phyloP scores from a whole-genome alignment of 2,797 vertebrate species.

The Pipistrellus kuhlii region DNA sequence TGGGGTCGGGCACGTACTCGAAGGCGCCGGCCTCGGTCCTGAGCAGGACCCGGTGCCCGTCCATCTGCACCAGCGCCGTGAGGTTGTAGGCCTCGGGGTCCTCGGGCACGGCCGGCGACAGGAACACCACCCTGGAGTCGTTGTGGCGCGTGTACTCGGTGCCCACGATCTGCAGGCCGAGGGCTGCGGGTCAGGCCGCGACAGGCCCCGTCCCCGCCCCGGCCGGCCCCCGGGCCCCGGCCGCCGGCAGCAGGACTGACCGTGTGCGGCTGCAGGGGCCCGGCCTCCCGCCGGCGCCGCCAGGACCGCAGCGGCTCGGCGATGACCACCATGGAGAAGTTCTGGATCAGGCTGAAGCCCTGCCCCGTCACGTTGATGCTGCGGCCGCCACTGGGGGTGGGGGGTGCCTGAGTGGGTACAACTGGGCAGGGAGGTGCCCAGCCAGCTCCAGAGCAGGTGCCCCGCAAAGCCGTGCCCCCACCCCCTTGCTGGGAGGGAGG shows the following conservation, averaged over 20 bases:
- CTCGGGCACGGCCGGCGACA: constrained; percentile 90
- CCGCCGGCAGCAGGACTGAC: constrained; percentile 50
- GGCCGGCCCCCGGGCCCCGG: not conserved
- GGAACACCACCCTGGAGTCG: constrained; percentile 92
- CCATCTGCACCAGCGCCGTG: constrained; percentile 90
- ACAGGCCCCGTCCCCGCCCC: too few relatives aligned
- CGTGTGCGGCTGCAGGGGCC: not conserved
- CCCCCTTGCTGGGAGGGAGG: too few relatives aligned
- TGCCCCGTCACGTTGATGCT: constrained; percentile 93
- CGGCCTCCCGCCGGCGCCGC: constrained; percentile 74
- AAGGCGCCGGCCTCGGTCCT: constrained; percentile 88
- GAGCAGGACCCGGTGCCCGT: constrained; percentile 89
- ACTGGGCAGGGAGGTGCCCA: not conserved
- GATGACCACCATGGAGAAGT: constrained; percentile 87
- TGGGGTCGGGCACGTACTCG: constrained; percentile 92
- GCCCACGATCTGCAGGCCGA: constrained; percentile 55
- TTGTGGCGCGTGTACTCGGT: constrained; percentile 82
- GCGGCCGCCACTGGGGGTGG: constrained; percentile 94
- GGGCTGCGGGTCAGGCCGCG: not conserved
- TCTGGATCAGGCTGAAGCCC: constrained; percentile 92
- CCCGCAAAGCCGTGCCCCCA: not conserved
- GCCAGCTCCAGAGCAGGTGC: not conserved
- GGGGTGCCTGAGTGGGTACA: not conserved
- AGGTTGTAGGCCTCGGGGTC: constrained; percentile 88
- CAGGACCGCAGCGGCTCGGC: constrained; percentile 83